Conservation (phyloP, 2,888 invertebrate genomes). For the Ochropacha duplaris region DNA sequence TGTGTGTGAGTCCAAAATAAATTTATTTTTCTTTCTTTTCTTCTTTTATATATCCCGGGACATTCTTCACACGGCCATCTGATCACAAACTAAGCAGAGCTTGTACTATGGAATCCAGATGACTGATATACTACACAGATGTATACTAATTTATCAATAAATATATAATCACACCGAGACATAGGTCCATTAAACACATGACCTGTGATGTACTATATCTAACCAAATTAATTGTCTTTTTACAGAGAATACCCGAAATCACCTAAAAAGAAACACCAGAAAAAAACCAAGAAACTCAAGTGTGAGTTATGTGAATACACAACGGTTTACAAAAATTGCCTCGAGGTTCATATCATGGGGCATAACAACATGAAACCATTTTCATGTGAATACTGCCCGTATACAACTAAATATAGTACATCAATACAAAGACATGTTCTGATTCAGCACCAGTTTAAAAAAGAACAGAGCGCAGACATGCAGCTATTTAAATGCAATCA, state of each 20-base stretch:
- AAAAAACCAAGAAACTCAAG: slow-evolving; percentile 21
- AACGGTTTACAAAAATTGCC: slow-evolving; percentile 50
- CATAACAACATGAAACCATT: slow-evolving; percentile 45
- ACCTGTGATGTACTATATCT: too few relatives aligned
- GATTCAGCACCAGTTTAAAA: slow-evolving; percentile 42
- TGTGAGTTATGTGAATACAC: slow-evolving; percentile 54
- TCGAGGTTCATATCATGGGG: slow-evolving; percentile 43
- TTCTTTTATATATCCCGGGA: too few relatives aligned
- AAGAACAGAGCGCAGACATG: slow-evolving; percentile 10
- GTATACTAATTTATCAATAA: too few relatives aligned
- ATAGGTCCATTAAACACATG: too few relatives aligned
- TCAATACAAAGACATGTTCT: slow-evolving; percentile 48
- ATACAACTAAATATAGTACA: slow-evolving; percentile 51
- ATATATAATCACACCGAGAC: too few relatives aligned
- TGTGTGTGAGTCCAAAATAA: too few relatives aligned
- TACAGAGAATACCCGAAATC: slow-evolving; percentile 8
- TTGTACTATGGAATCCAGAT: too few relatives aligned
- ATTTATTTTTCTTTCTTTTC: too few relatives aligned
- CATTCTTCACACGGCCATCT: too few relatives aligned
- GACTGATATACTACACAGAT: too few relatives aligned
- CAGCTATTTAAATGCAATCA: slow-evolving; percentile 30
- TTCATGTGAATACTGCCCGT: slow-evolving; percentile 44
- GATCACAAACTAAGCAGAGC: too few relatives aligned
- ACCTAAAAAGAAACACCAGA: slow-evolving; percentile 10
- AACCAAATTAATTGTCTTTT: not conserved